phyloP scores from a whole-genome alignment of 2,113 vertebrate genomes.

The Hippoglossus stenolepis region DNA sequence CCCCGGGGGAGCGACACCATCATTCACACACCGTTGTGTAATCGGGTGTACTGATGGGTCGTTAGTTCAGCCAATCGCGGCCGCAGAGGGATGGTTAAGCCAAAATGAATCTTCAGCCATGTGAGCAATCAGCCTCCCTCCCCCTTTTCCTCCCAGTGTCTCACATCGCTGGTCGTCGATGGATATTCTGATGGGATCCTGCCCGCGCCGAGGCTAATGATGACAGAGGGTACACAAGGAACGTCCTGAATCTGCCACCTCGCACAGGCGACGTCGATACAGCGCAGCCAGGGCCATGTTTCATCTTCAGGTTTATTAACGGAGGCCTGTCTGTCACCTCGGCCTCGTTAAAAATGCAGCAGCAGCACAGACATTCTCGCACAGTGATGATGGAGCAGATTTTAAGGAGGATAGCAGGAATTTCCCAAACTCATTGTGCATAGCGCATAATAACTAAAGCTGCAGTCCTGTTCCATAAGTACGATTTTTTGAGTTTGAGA shows the following conservation, averaged over 20 bases:
- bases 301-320: conserved; percentile 70
- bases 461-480: neutral
- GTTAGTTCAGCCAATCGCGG: conserved; percentile 38
- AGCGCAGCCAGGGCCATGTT: conserved; percentile 46
- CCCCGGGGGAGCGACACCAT: conserved; percentile 12
- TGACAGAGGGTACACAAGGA: conserved; percentile 66
- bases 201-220: conserved; percentile 62
- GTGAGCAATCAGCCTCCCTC: conserved; percentile 37
- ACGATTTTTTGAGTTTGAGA: too few species aligned
- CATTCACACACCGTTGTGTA: conserved; percentile 53
- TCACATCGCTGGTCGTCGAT: conserved; percentile 29
- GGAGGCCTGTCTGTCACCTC: conserved; percentile 28
- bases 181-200: conserved; percentile 52
- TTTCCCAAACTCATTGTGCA: neutral
- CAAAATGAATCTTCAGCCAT: conserved; percentile 57
- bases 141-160: neutral
- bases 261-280: conserved; percentile 62
- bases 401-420: conserved; percentile 1
- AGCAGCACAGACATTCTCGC: conserved; percentile 23
- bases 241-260: conserved; percentile 76
- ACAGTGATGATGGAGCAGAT: conserved; percentile 30
- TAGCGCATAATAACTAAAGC: neutral
- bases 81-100: conserved; percentile 8
- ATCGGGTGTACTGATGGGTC: conserved; percentile 53
- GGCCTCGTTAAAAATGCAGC: conserved; percentile 58